These are phyloP conservation scores for Sphaeridia pumilis DNA, from an alignment of 2,888 invertebrate species.

Conservation along the genomic window DNA sequence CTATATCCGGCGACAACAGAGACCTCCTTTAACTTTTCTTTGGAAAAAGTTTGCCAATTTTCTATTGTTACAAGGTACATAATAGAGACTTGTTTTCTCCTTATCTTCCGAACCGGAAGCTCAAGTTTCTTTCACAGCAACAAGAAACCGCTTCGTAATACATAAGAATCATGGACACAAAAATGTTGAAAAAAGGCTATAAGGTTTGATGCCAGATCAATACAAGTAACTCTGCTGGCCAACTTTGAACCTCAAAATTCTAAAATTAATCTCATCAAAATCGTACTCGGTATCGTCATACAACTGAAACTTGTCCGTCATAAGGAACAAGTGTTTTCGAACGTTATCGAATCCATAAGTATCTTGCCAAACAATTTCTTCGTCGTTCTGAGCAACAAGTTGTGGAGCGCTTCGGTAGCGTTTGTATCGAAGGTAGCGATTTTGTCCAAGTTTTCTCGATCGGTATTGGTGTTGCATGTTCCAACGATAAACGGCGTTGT, in stretches of 20 bases:
- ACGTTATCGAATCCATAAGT: constrained; percentile 11
- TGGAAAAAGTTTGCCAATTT: no score
- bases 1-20: no score
- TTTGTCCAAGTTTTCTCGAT: not conserved
- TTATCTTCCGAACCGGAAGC: no score
- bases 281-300: constrained; percentile 2
- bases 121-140: no score
- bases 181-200: no score
- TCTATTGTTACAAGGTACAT: no score
- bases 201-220: no score
- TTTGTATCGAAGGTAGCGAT: not conserved
- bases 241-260: constrained; percentile 2
- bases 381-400: constrained; percentile 1
- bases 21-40: no score
- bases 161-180: no score
- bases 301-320: constrained; percentile 9
- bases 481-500: constrained; percentile 2
- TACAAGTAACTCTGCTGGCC: constrained; percentile 1
- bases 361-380: constrained; percentile 9
- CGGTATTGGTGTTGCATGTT: not conserved
- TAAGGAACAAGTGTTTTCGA: constrained; percentile 3
- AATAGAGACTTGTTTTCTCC: no score
- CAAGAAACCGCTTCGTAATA: no score
- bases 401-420: not conserved
- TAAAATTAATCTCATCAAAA: constrained; percentile 7